Base-by-base conservation (phyloP, 2,888 invertebrate species). In the Amphipyra berbera region DNA sequence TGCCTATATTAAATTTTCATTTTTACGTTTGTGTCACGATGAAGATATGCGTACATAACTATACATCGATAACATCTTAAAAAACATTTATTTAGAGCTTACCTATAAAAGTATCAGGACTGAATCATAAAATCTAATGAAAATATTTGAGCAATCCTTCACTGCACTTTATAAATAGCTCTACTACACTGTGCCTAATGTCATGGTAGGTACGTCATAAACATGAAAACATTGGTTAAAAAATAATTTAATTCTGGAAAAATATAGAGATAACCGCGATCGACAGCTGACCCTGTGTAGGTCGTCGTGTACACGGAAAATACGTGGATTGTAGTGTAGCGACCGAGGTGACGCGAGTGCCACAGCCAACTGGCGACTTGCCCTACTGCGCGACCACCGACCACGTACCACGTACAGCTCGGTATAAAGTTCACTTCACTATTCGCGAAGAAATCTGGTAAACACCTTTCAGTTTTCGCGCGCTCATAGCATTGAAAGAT, bases 281-380 rank as follows among this genome's bases (percentile, higher is more conserved):
- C 75, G 70, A 72, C 76, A 74, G 63, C 62, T 86, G 88, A 87
- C 87, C 87, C 86, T 79, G 82, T 80, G 73, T 81, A 88, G 89
- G 88, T 87, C 87, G 85, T 76, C 71, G 66, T 41, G 71, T 79
- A 76, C 72, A 80, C 83, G 86, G 80, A 84, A 85, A 85, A 82
- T 74, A 79, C 66, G 72, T 73, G 30, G 61, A 74, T 75, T 57
- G 76, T 76, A 78, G 75, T 87, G 86, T 21, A 85, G 74, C 88
- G 86, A 85, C 88, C 82, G 86, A 84, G 82, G 83, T 87, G 85
- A 79, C 78, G 86, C 88, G 85, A 86, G 88, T 81, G 74, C 85
- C 85, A 84, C 82, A 86, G 94, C 94, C 94, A 94, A 94, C 94
- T 94, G 94, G 94, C 94, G 91, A 76, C 73, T 88, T 94, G 94